phyloP scores from a whole-genome alignment of 2,797 vertebrate genomes.

The Cyclopterus lumpus region DNA sequence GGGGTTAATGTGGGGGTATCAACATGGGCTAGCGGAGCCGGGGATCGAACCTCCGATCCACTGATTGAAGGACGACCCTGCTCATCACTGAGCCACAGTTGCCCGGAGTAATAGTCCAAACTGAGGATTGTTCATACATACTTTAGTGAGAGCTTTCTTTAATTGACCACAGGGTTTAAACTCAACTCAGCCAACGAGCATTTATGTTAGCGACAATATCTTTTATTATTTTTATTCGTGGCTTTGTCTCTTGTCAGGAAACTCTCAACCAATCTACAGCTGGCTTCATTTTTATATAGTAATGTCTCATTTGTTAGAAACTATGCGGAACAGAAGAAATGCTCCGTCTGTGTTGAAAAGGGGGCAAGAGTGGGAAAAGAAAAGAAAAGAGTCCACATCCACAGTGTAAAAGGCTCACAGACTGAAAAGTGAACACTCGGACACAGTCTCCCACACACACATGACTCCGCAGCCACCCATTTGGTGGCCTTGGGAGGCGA shows the following conservation, averaged over 20 bases:
- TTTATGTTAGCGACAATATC: too few relatives aligned
- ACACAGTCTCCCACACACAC: slow-evolving; percentile 19
- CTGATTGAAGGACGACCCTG: too few relatives aligned
- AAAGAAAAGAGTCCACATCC: not conserved
- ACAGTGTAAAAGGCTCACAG: not conserved
- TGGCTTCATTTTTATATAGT: not conserved
- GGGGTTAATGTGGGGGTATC: too few relatives aligned
- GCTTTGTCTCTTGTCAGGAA: slow-evolving; percentile 35
- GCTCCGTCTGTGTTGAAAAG: not conserved
- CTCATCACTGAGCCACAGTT: too few relatives aligned
- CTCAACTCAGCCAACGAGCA: too few relatives aligned
- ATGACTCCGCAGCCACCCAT: slow-evolving; percentile 26
- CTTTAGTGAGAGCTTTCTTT: too few relatives aligned
- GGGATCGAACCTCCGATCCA: too few relatives aligned
- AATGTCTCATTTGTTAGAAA: not conserved
- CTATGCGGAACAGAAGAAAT: not conserved
- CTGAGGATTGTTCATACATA: too few relatives aligned
- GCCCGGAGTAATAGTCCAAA: too few relatives aligned
- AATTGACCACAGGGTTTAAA: too few relatives aligned
- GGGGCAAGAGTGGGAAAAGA: not conserved
- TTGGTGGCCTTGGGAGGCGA: not conserved
- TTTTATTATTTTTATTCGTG: not conserved
- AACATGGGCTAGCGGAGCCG: too few relatives aligned
- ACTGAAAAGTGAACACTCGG: slow-evolving; percentile 6
- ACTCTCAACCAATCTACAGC: slow-evolving; percentile 14